Base-by-base conservation (phyloP, 2,888 invertebrate genomes). In the Erebia epiphron region DNA sequence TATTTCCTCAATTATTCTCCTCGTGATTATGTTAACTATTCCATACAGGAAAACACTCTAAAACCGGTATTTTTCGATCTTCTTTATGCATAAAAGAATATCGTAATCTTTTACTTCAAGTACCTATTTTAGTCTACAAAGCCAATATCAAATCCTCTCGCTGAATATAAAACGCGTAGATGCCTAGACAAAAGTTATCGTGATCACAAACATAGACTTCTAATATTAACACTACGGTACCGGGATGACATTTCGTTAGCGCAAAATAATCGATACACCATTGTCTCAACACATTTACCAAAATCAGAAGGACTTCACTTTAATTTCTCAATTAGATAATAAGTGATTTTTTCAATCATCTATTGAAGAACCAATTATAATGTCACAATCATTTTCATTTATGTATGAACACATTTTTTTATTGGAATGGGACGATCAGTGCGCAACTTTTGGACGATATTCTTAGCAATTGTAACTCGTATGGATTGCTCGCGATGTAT, bases 211-310 rank as follows among this genome's bases (percentile, higher is more conserved):
- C 91, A 87, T 88, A 91, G 89, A 91, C 87, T 89, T 92, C 93
- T 92, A 92, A 93, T 92, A 93, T 93, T 93, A 93, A 89, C 92
- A 91, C 91, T 87, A 90, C 90, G 88, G 84, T 83, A 89, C 92
- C 83, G 91, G 89, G 91, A 91, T 93, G 93, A 93, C 93, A 92
- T 93, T 93, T 92, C 90, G 89, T 91, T 89, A 88, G 89, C 90
- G 89, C 88, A 92, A 92, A 93, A 92, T 92, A 93, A 93, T 93
- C 93, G 91, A 93, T 93, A 93, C 89, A 92, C 92, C 92, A 92
- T 92, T 92, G 92, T 92, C 91, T 91, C 87, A 90, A 86, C 90
- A 91, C 88, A 88, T 90, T 88, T 88, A 90, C 91, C 82, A 82
- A 90, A 90, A 88, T 85, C 82, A 81, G 79, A 83, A 87, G 82